Base-by-base conservation (phyloP, 1,140 invertebrate genomes). In the Medauroidea extradentata region DNA sequence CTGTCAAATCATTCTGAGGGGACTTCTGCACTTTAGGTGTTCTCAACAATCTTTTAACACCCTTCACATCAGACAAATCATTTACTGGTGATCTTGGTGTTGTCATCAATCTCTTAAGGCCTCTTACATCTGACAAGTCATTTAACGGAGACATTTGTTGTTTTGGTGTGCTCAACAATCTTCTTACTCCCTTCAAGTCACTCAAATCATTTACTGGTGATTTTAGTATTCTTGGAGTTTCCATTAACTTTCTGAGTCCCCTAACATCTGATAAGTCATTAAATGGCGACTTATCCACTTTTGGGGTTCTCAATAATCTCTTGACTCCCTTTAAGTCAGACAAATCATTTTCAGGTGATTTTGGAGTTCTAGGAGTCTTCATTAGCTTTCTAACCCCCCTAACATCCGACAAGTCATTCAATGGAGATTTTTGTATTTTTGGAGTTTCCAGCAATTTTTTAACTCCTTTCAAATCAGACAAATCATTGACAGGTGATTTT, bases 391-490 rank as follows among this genome's bases (percentile, higher is more conserved):
- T 78, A 0, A 78, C 68, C 16, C 75, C 77, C 9, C 65, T 62
- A 0, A 79, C 69, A 38, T 78, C 67, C 3, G 69, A 71, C 29
- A 79, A 55, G 59, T 81, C 76, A 55, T 79, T 70, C 49, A 63
- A 64, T 8, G 71, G 70, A 23, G 66, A 38, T 53, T 70, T 70
- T 8, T 75, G 39, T 0, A 72, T 18, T 9, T 64, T 68, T 59
- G 64, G 61, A 16, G 66, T 63, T 27, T 13, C 49, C 53, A 69
- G 38, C 16, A 78, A 39, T 14, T 64, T 56, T 62, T 76, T 78
- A 0, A 78, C 67, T 18, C 75, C 76, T 8, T 62, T 61, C 0
- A 79, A 67, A 27, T 78, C 66, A 3, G 67, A 72, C 29, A 79
- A 57, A 60, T 80, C 76, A 53, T 79, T 77, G 39, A 65, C 71